Base-by-base conservation (phyloP, 1,140 invertebrate genomes). In the Cephus cinctus region DNA sequence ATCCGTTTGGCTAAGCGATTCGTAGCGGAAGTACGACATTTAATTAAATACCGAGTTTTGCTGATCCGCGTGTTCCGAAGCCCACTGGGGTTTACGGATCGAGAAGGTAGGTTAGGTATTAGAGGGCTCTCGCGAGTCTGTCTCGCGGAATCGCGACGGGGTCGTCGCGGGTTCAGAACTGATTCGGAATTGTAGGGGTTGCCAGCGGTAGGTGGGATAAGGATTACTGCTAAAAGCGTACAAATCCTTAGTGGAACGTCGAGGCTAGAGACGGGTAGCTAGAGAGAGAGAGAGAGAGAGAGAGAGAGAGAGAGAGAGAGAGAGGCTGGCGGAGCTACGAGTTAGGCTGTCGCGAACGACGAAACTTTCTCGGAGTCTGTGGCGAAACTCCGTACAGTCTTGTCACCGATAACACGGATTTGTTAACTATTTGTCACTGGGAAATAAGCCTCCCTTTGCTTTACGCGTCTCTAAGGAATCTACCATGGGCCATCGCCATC, bases 191-290 rank as follows among this genome's bases (percentile, higher is more conserved):
- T 38, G 55, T 46, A 9, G 41, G 14, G 50, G 35, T 55, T 21
- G 43, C 34, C 40, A 27, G 19, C 12, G 32, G 30, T 23, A 43
- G 23, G 44, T 35, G 36, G 56, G 47, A 55, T 11, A 40, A 36
- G 60, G 67, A 69, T 71, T 68, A 68, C 56, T 43, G 57, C 47
- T 68, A 67, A 71, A 71, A 71, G 65, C 61, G 58, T 67, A 69
- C 63, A 69, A 71, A 69, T 71, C 67, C 69, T 62, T 57, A 51
- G 30, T 53, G 25, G 18, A 47, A 15, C 25, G 23, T 21, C 4
- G 16, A 34, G 40, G 14, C 1, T 5, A 11, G 1, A 8, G 20
- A 43, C 11, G 6, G 5, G 0, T 11, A 14, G 2, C 18, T 3
- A 16, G 4, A 43, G 14, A 43, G 23, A 39, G 25, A 47, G 23